Evolutionary conservation across 2,113 vertebrate species (phyloP).

Genomic region (Microcebus ravelobensis): DNA sequence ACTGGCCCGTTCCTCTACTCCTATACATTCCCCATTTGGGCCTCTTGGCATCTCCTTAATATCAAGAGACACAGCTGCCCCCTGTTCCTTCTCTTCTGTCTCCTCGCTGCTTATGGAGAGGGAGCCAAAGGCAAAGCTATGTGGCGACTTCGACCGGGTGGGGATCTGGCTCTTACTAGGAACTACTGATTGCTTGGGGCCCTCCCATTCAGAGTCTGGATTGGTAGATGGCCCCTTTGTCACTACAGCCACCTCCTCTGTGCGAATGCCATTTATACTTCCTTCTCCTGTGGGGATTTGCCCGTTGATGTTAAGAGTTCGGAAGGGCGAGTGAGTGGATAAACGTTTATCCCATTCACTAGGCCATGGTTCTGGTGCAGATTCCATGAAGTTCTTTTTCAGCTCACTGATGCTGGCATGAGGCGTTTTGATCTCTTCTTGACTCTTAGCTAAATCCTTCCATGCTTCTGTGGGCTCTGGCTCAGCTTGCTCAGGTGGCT

Average conservation of each 20-base stretch:
- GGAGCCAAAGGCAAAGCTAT: constrained; percentile 70
- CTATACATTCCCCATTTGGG: constrained; percentile 70
- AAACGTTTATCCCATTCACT: constrained; percentile 99
- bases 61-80: constrained; percentile 59
- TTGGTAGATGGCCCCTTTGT: constrained; percentile 78
- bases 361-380: constrained; percentile 92
- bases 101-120: constrained; percentile 82
- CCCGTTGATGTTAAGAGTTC: constrained; percentile 93
- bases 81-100: constrained; percentile 73
- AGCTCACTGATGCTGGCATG: constrained; percentile 98
- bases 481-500: constrained; percentile 78
- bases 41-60: constrained; percentile 77
- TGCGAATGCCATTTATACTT: constrained; percentile 83
- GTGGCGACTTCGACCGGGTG: constrained; percentile 69
- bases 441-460: constrained; percentile 96
- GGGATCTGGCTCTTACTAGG: constrained; percentile 81
- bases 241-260: constrained; percentile 85
- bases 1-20: constrained; percentile 76
- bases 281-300: constrained; percentile 93
- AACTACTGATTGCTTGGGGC: constrained; percentile 79
- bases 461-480: constrained; percentile 83
- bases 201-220: constrained; percentile 80
- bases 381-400: constrained; percentile 99
- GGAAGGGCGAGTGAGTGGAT: constrained; percentile 95
- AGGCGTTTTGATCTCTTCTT: constrained; percentile 97